These are phyloP conservation scores for Beaufortia kweichowensis DNA, from an alignment of 2,113 vertebrate genomes.

Conservation along the genomic window DNA sequence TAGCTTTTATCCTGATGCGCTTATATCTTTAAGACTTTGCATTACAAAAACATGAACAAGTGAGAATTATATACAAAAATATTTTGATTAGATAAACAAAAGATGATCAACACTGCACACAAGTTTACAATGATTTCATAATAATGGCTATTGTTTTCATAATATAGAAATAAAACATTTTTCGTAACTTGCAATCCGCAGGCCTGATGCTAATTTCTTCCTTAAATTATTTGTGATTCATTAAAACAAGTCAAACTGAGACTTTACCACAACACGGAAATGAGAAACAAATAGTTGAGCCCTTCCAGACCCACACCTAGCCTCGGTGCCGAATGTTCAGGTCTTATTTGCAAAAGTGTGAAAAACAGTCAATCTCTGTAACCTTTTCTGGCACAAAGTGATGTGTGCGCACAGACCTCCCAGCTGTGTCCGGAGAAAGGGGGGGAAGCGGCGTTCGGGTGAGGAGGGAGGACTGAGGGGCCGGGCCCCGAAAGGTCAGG, in stretches of 20 bases:
- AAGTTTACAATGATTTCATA: no score
- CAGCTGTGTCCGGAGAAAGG: slow-evolving; percentile 67
- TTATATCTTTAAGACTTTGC: background rate
- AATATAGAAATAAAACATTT: no score
- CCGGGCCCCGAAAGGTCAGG: slow-evolving; percentile 82
- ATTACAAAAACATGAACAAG: background rate
- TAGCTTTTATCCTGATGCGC: background rate
- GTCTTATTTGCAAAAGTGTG: slow-evolving; percentile 69
- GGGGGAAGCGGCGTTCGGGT: slow-evolving; percentile 64
- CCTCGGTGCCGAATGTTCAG: slow-evolving; percentile 69
- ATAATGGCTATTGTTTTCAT: no score
- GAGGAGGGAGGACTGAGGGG: slow-evolving; percentile 63
- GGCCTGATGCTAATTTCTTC: no score
- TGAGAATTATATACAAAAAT: background rate
- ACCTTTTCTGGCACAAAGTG: slow-evolving; percentile 72
- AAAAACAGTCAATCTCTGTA: slow-evolving; percentile 58
- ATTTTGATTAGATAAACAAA: background rate
- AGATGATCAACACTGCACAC: background rate
- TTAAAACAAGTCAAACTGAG: background rate
- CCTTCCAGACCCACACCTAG: slow-evolving; percentile 54
- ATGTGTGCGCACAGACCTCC: slow-evolving; percentile 69
- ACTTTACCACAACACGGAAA: background rate
- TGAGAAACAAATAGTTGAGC: slow-evolving; percentile 34
- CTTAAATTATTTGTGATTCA: background rate
- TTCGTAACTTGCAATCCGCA: no score